Percentiles rank a stretch among this genome's conserved stretches.
phyloP scores from a whole-genome alignment of 2,888 invertebrate species.

The Orthosia incerta region DNA sequence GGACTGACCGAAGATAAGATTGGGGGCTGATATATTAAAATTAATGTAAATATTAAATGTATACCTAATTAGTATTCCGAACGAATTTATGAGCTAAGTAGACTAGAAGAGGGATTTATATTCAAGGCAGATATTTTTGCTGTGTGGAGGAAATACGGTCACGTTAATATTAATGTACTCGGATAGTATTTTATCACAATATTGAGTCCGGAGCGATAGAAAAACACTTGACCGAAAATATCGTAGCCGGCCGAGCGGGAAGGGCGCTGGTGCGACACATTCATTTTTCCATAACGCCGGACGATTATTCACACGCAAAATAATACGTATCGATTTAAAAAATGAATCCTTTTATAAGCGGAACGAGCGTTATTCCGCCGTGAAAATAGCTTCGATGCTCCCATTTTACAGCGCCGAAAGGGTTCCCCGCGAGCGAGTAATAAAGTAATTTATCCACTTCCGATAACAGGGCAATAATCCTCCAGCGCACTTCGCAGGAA shows the following conservation, averaged over 20 bases:
- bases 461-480: conserved; percentile 88
- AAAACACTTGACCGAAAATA: conserved; percentile 67
- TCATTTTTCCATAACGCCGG: conserved; percentile 73
- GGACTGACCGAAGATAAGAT: conserved; percentile 62
- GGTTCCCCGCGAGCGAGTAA: conserved; percentile 83
- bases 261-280: conserved; percentile 64
- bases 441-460: conserved; percentile 89
- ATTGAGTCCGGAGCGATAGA: conserved; percentile 38
- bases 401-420: conserved; percentile 78
- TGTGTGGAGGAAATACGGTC: conserved; percentile 5
- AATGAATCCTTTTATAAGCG: conserved; percentile 79
- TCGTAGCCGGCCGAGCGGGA: conserved; percentile 48
- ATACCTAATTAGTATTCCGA: conserved; percentile 27
- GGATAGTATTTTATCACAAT: conserved; percentile 46
- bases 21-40: conserved; percentile 55
- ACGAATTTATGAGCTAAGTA: conserved; percentile 38
- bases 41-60: conserved; percentile 58
- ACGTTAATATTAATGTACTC: conserved; percentile 20
- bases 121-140: conserved; percentile 24
- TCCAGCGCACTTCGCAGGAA: conserved; percentile 69
- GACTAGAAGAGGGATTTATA: conserved; percentile 23
- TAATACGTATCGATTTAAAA: conserved; percentile 83
- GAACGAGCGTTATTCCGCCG: conserved; percentile 81
- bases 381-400: conserved; percentile 80
- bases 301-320: conserved; percentile 70